Evolutionary conservation across 2,888 invertebrate genomes (phyloP), one percentile per base, ranked within the genome.

Genomic region (Bombyx huttoni): DNA sequence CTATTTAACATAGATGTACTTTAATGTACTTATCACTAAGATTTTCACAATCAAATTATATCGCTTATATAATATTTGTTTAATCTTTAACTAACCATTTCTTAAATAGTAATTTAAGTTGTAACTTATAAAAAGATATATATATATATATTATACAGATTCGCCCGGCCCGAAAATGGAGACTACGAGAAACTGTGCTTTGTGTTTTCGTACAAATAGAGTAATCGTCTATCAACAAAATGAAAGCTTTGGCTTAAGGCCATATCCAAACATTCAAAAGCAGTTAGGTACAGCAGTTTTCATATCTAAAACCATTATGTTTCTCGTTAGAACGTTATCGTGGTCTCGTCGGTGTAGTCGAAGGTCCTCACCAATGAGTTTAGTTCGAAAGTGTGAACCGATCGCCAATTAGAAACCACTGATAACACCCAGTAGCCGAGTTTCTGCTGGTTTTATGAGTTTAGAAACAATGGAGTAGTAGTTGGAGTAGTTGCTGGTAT

Each of bases 251-350:
- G 12, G 52, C 52, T 49, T 40, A 13, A 47, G 52, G 52, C 52
- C 13, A 52, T 52, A 54, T 61, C 62, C 71, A 75, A 72, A 65
- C 67, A 72, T 73, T 67, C 40, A 65, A 75, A 77, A 81, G 74
- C 76, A 61, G 77, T 84, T 79, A 72, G 67, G 77, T 82, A 80
- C 81, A 77, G 70, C 75, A 73, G 78, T 80, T 78, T 70, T 75
- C 75, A 74, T 81, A 76, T 75, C 73, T 78, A 74, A 75, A 67
- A 59, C 59, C 62, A 67, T 75, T 81, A 82, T 83, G 80, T 75
- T 68, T 69, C 73, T 55, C 58, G 58, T 59, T 54, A 52, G 34
- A 51, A 50, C 45, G 52, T 33, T 51, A 51, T 49, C 51, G 34
- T 40, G 47, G 47, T 49, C 67, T 60, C 53, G 64, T 66, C 64